These are phyloP conservation scores for Hyles vespertilio DNA, from an alignment of 1,140 invertebrate genomes.

Conservation along the genomic window DNA sequence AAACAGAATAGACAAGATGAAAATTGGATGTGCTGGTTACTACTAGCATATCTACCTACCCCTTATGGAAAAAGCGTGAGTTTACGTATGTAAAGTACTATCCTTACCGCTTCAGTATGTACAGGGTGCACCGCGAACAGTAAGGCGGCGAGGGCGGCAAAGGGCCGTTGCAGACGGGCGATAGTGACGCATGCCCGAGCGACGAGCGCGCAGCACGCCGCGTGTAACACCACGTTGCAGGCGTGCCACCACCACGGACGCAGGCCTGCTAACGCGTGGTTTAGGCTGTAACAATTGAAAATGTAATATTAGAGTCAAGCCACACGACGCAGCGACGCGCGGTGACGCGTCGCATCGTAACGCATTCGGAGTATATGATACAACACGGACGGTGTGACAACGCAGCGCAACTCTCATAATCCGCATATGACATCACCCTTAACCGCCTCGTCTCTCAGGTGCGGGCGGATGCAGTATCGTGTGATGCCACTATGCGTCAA, in stretches of 20 bases:
- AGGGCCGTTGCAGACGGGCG: slow-evolving; percentile 79
- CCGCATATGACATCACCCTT: too few relatives aligned
- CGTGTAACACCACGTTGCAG: slow-evolving; percentile 85
- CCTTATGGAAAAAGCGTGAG: too few relatives aligned
- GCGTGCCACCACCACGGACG: slow-evolving; percentile 85
- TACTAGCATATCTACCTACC: too few relatives aligned
- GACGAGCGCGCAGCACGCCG: slow-evolving; percentile 82
- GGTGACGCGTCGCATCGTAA: neutral
- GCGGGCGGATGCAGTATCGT: too few relatives aligned
- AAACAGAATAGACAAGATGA: too few relatives aligned
- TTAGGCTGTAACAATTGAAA: slow-evolving; percentile 78
- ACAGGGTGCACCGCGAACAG: slow-evolving; percentile 93
- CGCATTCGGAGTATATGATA: neutral
- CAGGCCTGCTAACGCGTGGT: slow-evolving; percentile 82
- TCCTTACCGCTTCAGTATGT: slow-evolving; percentile 90
- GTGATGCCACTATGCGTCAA: too few relatives aligned
- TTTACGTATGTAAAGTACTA: neutral
- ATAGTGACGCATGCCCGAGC: slow-evolving; percentile 80
- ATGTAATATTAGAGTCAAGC: too few relatives aligned
- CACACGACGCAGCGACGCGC: neutral
- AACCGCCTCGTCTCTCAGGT: too few relatives aligned
- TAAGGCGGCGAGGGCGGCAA: slow-evolving; percentile 81
- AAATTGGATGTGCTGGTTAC: too few relatives aligned
- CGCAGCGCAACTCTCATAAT: too few relatives aligned
- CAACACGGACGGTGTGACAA: too few relatives aligned